These are phyloP conservation scores for Apolygus lucorum DNA, from an alignment of 1,140 invertebrate genomes.

Conservation along the genomic window DNA sequence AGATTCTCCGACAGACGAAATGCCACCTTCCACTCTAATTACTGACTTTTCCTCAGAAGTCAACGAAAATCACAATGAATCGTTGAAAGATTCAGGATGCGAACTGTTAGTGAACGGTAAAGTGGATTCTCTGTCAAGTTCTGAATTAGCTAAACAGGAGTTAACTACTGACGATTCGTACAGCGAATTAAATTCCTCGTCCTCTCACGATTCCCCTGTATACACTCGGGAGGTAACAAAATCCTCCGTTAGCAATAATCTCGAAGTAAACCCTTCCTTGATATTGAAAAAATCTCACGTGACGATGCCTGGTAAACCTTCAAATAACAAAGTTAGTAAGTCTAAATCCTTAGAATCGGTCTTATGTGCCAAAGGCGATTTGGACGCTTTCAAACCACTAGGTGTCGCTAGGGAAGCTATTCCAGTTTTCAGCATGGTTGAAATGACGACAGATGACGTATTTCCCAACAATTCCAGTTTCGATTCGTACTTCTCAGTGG, in stretches of 20 bases:
- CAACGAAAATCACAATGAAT: background rate
- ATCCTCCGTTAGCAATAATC: background rate
- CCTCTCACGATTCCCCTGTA: background rate
- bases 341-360: slow-evolving; percentile 22
- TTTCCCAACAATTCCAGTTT: slow-evolving; percentile 17
- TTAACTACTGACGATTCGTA: slow-evolving; percentile 1
- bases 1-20: background rate
- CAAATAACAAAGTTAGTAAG: slow-evolving; percentile 16
- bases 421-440: slow-evolving; percentile 21
- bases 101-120: slow-evolving; percentile 2
- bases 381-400: slow-evolving; percentile 6
- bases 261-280: background rate
- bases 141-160: slow-evolving; percentile 1
- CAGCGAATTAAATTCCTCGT: background rate
- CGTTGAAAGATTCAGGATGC: slow-evolving; percentile 4
- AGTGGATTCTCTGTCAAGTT: background rate
- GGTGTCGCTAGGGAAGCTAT: slow-evolving; percentile 1
- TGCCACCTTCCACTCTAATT: background rate
- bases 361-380: slow-evolving; percentile 10
- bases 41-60: background rate
- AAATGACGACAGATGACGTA: slow-evolving; percentile 18
- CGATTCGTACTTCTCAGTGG: slow-evolving; percentile 23
- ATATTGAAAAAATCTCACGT: slow-evolving; percentile 1
- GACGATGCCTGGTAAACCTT: background rate
- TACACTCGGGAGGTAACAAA: background rate